Conservation (phyloP, 2,888 invertebrate species). For the Merodon equestris region DNA sequence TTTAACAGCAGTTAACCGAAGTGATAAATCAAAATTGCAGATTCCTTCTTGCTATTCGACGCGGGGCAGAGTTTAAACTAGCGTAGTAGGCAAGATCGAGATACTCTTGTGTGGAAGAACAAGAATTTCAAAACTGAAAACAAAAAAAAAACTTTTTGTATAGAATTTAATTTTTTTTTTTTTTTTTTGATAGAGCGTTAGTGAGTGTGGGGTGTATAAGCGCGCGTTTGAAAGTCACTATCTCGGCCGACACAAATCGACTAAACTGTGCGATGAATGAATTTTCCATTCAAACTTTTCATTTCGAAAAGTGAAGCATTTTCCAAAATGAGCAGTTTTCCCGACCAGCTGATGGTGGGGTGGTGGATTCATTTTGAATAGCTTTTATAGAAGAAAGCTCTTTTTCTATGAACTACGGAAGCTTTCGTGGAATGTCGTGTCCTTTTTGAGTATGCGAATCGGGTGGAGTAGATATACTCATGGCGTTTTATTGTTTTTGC, state of each 20-base stretch:
- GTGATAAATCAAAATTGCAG: too few relatives aligned
- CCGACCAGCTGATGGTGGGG: slow-evolving; percentile 13
- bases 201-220: slow-evolving; percentile 32
- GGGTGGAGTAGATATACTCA: neutral
- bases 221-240: slow-evolving; percentile 69
- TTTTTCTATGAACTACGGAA: slow-evolving; percentile 5
- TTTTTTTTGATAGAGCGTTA: slow-evolving; percentile 57
- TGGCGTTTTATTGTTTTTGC: too few relatives aligned
- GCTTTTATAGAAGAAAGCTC: slow-evolving; percentile 5
- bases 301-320: slow-evolving; percentile 11
- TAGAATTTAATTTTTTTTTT: neutral
- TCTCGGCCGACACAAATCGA: slow-evolving; percentile 79
- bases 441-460: slow-evolving; percentile 5
- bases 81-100: too few relatives aligned
- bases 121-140: neutral
- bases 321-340: slow-evolving; percentile 17
- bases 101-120: too few relatives aligned
- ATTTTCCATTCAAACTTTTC: slow-evolving; percentile 39
- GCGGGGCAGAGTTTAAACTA: too few relatives aligned
- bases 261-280: slow-evolving; percentile 71
- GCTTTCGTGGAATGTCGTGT: slow-evolving; percentile 1
- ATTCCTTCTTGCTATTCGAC: too few relatives aligned
- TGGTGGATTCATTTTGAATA: slow-evolving; percentile 12
- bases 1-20: too few relatives aligned
- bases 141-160: neutral